Percentiles rank a stretch among this genome's conserved stretches.
These are phyloP conservation scores for Nothura maculosa DNA, from an alignment of 2,797 vertebrate species.

Conservation along the genomic window DNA sequence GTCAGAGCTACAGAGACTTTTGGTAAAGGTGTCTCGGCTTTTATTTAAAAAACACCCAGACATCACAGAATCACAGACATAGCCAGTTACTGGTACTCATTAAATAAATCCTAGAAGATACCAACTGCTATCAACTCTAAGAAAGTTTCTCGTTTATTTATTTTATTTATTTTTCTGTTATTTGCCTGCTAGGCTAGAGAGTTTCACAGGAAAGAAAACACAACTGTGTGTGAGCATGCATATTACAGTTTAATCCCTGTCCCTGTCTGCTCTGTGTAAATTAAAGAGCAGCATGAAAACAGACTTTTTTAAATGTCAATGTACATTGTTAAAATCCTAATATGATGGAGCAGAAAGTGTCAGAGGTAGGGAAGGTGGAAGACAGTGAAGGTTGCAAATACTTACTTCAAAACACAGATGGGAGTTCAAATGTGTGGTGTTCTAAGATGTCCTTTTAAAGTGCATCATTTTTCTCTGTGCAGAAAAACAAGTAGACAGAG, in stretches of 20 bases:
- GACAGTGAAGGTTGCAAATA: not conserved
- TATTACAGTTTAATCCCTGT: not conserved
- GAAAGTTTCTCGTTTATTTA: not conserved
- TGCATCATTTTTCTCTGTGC: not conserved
- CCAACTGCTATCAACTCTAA: not conserved
- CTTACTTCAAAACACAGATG: not conserved
- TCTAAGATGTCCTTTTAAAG: not conserved
- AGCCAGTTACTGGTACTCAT: not conserved
- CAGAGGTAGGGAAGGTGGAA: not conserved
- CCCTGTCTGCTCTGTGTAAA: not conserved
- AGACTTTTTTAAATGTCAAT: not conserved
- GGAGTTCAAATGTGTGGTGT: not conserved
- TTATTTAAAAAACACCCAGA: not conserved
- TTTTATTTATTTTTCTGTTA: not conserved
- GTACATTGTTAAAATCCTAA: slow-evolving; percentile 42
- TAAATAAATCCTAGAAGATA: not conserved
- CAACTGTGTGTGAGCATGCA: not conserved
- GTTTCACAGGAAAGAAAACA: not conserved
- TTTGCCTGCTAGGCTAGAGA: not conserved
- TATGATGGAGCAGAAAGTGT: not conserved
- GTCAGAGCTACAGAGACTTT: not conserved
- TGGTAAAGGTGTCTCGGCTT: not conserved
- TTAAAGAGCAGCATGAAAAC: slow-evolving; percentile 10
- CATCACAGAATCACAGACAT: too few relatives aligned
- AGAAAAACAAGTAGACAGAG: not conserved